phyloP scores from a whole-genome alignment of 1,140 invertebrate species.

The Parapsyche elsis region DNA sequence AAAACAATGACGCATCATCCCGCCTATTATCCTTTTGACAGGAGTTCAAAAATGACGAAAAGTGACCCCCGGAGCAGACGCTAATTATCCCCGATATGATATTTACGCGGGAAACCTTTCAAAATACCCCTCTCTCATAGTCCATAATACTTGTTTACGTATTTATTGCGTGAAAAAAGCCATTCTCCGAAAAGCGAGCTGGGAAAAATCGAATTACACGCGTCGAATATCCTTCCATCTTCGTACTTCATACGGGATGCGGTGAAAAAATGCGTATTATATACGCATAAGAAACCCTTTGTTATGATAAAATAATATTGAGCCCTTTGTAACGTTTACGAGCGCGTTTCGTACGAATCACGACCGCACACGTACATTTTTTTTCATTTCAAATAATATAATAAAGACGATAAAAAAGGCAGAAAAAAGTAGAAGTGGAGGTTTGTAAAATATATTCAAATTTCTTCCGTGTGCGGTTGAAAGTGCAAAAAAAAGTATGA shows the following conservation, averaged over 20 bases:
- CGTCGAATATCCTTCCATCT: constrained; percentile 16
- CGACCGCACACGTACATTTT: background rate
- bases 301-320: constrained; percentile 36
- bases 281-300: constrained; percentile 2
- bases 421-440: background rate
- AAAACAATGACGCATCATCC: background rate
- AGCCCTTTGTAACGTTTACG: constrained; percentile 1
- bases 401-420: background rate
- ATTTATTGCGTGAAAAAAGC: background rate
- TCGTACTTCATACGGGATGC: background rate
- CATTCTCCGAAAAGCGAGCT: background rate
- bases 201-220: constrained; percentile 12
- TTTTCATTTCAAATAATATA: background rate
- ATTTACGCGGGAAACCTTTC: background rate
- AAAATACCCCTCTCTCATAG: no score
- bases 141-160: background rate
- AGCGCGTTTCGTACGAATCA: background rate
- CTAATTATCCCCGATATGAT: constrained; percentile 1
- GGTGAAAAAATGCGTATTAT: background rate
- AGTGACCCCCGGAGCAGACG: background rate
- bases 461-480: background rate
- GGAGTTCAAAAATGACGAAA: no score
- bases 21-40: no score
- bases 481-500: background rate
- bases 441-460: constrained; percentile 1